These are phyloP conservation scores for Enteromius viviparus DNA, from an alignment of 2,797 vertebrate genomes.

Conservation along the genomic window DNA sequence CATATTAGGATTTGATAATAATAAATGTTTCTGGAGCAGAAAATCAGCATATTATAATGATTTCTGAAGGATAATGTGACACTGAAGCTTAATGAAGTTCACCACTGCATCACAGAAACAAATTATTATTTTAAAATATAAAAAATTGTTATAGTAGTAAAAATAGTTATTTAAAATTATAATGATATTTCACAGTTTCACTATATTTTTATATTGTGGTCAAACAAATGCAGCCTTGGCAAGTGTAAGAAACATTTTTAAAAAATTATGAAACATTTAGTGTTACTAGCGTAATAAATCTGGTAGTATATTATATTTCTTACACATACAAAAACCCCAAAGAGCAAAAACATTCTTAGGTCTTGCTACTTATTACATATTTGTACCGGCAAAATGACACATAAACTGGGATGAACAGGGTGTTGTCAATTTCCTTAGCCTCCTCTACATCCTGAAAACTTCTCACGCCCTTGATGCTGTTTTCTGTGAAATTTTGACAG, in stretches of 20 bases:
- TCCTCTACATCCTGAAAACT: not conserved
- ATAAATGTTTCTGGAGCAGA: not conserved
- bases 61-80: not conserved
- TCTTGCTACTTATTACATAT: not conserved
- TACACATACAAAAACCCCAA: not conserved
- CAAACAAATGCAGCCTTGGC: not conserved
- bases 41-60: not conserved
- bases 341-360: not conserved
- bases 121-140: not conserved
- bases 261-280: not conserved
- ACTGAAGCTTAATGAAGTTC: not conserved
- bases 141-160: not conserved
- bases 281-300: not conserved
- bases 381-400: not conserved
- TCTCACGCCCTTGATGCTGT: not conserved
- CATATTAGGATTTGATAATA: too few species aligned
- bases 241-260: not conserved
- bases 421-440: conserved; percentile 2
- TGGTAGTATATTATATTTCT: not conserved
- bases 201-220: not conserved
- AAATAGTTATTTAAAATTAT: not conserved
- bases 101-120: not conserved
- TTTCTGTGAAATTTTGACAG: not conserved
- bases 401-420: not conserved
- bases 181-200: not conserved